phyloP scores from a whole-genome alignment of 1,140 invertebrate species.

The Neodiprion lecontei region DNA sequence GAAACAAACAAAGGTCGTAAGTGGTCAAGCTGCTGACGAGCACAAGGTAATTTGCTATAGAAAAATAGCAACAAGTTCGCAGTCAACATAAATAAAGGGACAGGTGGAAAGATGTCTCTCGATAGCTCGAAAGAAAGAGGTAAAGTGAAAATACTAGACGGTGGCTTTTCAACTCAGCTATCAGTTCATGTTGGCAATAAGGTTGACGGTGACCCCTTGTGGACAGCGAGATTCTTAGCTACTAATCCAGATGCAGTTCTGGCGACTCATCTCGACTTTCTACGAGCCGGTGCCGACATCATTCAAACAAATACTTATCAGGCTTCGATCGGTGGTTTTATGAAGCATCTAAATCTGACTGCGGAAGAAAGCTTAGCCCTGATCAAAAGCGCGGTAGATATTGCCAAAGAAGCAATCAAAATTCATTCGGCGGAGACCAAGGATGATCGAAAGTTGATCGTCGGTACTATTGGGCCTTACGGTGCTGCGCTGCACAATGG shows the following conservation, averaged over 20 bases:
- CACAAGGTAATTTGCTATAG: too few species aligned
- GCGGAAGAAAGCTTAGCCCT: conserved; percentile 70
- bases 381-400: conserved; percentile 72
- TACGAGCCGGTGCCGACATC: conserved; percentile 82
- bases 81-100: not conserved
- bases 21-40: too few species aligned
- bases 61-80: too few species aligned
- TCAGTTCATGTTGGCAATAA: conserved; percentile 72
- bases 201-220: conserved; percentile 79
- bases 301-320: conserved; percentile 91
- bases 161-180: conserved; percentile 81
- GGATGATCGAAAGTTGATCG: conserved; percentile 64
- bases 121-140: not conserved
- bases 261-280: conserved; percentile 79
- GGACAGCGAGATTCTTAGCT: conserved; percentile 80
- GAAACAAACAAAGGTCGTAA: too few species aligned
- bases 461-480: conserved; percentile 90
- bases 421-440: conserved; percentile 64
- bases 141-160: conserved; percentile 71
- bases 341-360: conserved; percentile 70
- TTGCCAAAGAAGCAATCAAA: conserved; percentile 70
- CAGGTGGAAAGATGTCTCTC: not conserved
- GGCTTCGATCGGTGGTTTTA: conserved; percentile 80
- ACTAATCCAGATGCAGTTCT: conserved; percentile 76
- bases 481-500: conserved; percentile 86